Evolutionary conservation across 2,113 vertebrate genomes (phyloP).

Genomic region (Acrocephalus kingi): DNA sequence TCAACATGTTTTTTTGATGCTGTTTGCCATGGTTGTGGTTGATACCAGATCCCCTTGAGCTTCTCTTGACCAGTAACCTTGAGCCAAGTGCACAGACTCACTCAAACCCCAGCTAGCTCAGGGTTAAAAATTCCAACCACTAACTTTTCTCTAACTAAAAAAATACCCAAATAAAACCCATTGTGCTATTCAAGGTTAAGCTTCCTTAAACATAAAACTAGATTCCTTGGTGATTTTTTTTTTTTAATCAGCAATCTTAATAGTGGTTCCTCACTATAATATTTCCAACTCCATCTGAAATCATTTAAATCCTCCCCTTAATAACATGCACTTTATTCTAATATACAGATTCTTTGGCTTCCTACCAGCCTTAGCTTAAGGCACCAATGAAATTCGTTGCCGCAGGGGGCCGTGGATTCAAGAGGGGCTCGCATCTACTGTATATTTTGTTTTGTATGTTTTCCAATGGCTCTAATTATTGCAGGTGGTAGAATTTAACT

Average conservation of each 20-base stretch:
- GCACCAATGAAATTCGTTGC: conserved; percentile 58
- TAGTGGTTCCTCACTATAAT: conserved; percentile 60
- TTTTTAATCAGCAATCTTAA: conserved; percentile 51
- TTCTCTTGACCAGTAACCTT: neutral
- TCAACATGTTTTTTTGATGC: conserved; percentile 1
- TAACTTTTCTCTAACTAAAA: conserved; percentile 69
- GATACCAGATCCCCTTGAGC: neutral
- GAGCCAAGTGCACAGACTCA: neutral
- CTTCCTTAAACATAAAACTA: conserved; percentile 71
- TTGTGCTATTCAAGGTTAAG: conserved; percentile 69
- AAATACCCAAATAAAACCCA: conserved; percentile 56
- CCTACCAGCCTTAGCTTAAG: conserved; percentile 63
- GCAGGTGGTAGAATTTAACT: conserved; percentile 61
- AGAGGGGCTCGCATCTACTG: conserved; percentile 48
- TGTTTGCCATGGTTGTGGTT: conserved; percentile 16
- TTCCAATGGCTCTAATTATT: conserved; percentile 63
- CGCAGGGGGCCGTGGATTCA: conserved; percentile 31
- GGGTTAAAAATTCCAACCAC: conserved; percentile 68
- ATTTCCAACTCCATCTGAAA: conserved; percentile 69
- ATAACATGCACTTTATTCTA: conserved; percentile 68
- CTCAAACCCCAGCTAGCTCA: conserved; percentile 15
- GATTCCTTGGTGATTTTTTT: conserved; percentile 56
- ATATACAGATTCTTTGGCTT: conserved; percentile 69
- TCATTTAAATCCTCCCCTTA: conserved; percentile 70
- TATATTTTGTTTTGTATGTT: conserved; percentile 59